Evolutionary conservation across 2,797 vertebrate species (phyloP), one percentile per base, ranked within the genome.

Genomic region (Rhynchotus rufescens): DNA sequence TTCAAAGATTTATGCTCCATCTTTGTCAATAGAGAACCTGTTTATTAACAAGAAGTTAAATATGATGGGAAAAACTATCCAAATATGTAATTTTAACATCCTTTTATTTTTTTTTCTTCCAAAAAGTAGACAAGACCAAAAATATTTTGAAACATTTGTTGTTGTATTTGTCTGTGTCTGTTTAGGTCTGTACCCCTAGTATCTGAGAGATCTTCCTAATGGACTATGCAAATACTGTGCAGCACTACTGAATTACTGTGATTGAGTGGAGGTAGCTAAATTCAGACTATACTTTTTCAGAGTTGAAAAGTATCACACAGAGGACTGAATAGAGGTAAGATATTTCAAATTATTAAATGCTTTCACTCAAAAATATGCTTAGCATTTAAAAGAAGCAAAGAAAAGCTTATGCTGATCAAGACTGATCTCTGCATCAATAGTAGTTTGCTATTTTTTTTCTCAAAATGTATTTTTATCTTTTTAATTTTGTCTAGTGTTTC

Each of bases 401-500:
- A 42, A 77, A 66, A 78, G 51, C 17, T 47, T 12, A 17, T 0
- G 5, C 36, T 67, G n/a, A 40, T 57, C 67, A 49, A 89, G 78
- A 86, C 77, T 76, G 10, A 2, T 49, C 56, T 74, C 38, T 74
- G 38, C 36, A 79, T 52, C 49, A 86, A 42, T n/a, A 65, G 9
- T 15, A 52, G 6, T 36, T 82, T 76, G 45, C 42, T 42, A 20
- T 84, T 62, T 12, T 49, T 77, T 86, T 72, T 60, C 73, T 30
- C 20, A 51, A 12, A 62, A 44, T 71, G 5, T 22, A 60, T 80
- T 92, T 47, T 69, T 26, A 54, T 80, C n/a, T 75, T 84, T 68
- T 51, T 54, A 64, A 82, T 73, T 86, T 77, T 85, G 91, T 14
- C 42, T 59, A 68, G 25, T 90, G 49, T 68, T 92, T 95, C 92